Evolutionary conservation across 2,113 vertebrate genomes (phyloP).

Genomic region (Typhlomys cinereus): DNA sequence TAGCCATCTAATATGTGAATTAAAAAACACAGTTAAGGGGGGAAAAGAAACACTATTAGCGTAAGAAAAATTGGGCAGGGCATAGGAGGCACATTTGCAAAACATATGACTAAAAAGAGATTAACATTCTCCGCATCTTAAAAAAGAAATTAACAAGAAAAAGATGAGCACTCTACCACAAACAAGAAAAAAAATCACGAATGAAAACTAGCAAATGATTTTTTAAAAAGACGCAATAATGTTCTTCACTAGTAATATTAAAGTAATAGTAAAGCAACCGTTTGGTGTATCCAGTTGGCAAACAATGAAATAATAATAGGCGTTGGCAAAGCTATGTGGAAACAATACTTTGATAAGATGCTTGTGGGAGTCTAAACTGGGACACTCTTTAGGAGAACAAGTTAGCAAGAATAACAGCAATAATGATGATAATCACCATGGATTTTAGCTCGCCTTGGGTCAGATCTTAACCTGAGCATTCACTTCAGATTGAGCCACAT

Average conservation of each 20-base stretch:
- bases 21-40: constrained; percentile 50
- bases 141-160: neutral
- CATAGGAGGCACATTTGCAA: neutral
- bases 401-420: neutral
- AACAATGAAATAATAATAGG: constrained; percentile 44
- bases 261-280: constrained; percentile 40
- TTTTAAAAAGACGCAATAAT: constrained; percentile 23
- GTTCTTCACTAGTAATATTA: constrained; percentile 11
- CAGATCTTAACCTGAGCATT: neutral
- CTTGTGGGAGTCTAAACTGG: constrained; percentile 60
- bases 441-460: neutral
- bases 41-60: too few relatives aligned
- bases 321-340: constrained; percentile 27
- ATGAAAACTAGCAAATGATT: neutral
- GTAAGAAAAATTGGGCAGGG: neutral
- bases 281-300: neutral
- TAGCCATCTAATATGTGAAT: constrained; percentile 52
- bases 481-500: neutral
- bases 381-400: constrained; percentile 28
- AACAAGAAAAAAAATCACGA: neutral
- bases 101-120: neutral
- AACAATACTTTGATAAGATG: neutral
- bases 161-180: neutral
- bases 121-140: neutral
- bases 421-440: neutral